These are phyloP conservation scores for Coptotermes formosanus DNA, from an alignment of 1,140 invertebrate species.

Conservation along the genomic window DNA sequence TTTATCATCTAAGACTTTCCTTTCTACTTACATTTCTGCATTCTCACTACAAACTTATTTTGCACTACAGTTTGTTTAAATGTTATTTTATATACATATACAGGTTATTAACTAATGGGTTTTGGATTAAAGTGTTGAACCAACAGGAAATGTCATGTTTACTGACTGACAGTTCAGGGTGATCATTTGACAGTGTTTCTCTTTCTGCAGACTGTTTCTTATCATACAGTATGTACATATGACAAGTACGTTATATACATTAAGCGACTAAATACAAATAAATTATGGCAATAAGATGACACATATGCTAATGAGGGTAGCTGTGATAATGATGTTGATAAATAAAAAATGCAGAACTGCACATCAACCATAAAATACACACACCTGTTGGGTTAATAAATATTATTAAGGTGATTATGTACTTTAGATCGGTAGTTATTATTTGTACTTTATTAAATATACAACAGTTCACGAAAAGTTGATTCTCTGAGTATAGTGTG, in stretches of 20 bases:
- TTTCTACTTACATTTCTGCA: neutral
- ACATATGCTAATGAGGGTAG: neutral
- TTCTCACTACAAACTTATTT: slow-evolving; percentile 1
- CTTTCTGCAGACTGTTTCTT: neutral
- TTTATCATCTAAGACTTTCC: neutral
- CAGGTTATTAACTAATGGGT: neutral
- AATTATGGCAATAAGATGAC: neutral
- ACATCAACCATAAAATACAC: neutral
- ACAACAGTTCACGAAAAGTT: neutral
- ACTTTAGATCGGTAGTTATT: neutral
- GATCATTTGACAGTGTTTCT: neutral
- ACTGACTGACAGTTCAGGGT: neutral
- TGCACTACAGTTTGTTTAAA: neutral
- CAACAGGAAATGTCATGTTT: neutral
- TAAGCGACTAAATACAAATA: neutral
- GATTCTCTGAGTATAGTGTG: neutral
- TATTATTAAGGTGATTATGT: neutral
- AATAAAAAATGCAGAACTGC: neutral
- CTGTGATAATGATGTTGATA: neutral
- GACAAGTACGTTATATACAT: neutral
- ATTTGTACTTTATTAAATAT: neutral
- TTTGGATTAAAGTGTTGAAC: neutral
- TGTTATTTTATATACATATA: neutral
- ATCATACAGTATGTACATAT: neutral
- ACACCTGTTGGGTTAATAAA: neutral